Evolutionary conservation across 2,888 invertebrate genomes (phyloP).

Genomic region (Erpobdella octoculata): DNA sequence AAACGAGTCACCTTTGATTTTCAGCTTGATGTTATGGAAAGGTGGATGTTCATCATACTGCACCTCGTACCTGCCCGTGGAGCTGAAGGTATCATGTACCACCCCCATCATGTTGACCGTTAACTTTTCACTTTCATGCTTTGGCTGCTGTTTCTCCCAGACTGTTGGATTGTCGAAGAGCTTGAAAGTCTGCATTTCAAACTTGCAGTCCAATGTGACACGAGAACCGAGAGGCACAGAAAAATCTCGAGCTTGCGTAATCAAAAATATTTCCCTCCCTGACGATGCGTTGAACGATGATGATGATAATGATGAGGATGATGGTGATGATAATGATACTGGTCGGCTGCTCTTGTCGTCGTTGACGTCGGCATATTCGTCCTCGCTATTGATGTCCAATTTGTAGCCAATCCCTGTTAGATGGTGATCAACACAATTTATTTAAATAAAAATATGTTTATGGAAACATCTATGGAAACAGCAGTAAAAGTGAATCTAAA

Average conservation of each 20-base stretch:
- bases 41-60: background rate
- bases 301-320: too few relatives aligned
- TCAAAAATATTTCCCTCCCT: background rate
- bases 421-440: too few relatives aligned
- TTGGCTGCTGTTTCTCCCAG: conserved; percentile 19
- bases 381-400: too few relatives aligned
- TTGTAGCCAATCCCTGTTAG: too few relatives aligned
- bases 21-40: conserved; percentile 4
- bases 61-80: conserved; percentile 10
- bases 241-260: background rate
- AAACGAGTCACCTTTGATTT: conserved; percentile 11
- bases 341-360: background rate
- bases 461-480: too few relatives aligned
- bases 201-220: conserved; percentile 15
- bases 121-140: background rate
- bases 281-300: background rate
- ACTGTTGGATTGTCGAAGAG: conserved; percentile 20
- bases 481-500: too few relatives aligned
- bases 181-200: conserved; percentile 3
- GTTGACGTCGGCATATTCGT: background rate
- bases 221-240: background rate
- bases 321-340: background rate
- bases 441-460: too few relatives aligned
- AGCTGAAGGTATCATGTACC: background rate
- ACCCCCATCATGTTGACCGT: conserved; percentile 19